phyloP scores from a whole-genome alignment of 2,113 vertebrate genomes.

The Mesembrinibis cayennensis region DNA sequence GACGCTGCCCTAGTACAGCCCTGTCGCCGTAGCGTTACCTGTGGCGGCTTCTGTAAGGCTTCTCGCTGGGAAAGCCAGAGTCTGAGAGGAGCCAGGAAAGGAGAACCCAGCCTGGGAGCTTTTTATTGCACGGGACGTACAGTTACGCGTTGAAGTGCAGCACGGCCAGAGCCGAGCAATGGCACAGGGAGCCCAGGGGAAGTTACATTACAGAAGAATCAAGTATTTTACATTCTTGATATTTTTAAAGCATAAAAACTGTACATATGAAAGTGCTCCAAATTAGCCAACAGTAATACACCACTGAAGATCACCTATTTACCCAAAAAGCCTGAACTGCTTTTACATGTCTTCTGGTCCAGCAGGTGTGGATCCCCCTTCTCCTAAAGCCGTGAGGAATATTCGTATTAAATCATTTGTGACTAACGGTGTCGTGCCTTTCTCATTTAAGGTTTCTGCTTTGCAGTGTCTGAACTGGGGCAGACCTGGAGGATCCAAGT shows the following conservation, averaged over 20 bases:
- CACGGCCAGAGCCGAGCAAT: not conserved
- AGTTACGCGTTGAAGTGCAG: not conserved
- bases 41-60: not conserved
- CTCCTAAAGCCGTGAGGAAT: not conserved
- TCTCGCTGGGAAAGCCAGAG: not conserved
- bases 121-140: not conserved
- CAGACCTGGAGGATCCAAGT: not conserved
- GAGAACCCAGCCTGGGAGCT: not conserved
- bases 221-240: not conserved
- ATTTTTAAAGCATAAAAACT: not conserved
- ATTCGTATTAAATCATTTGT: not conserved
- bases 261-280: not conserved
- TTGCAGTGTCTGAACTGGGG: not conserved
- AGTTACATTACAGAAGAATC: not conserved
- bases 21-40: accelerated
- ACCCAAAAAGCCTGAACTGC: not conserved
- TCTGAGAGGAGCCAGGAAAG: not conserved
- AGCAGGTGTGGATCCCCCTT: not conserved
- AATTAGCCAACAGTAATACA: not conserved
- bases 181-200: not conserved
- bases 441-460: not conserved
- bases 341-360: not conserved
- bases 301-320: not conserved
- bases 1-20: not conserved
- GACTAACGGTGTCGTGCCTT: not conserved